These are phyloP conservation scores for Sabatieria punctata DNA, from an alignment of 2,888 invertebrate genomes.

Conservation along the genomic window DNA sequence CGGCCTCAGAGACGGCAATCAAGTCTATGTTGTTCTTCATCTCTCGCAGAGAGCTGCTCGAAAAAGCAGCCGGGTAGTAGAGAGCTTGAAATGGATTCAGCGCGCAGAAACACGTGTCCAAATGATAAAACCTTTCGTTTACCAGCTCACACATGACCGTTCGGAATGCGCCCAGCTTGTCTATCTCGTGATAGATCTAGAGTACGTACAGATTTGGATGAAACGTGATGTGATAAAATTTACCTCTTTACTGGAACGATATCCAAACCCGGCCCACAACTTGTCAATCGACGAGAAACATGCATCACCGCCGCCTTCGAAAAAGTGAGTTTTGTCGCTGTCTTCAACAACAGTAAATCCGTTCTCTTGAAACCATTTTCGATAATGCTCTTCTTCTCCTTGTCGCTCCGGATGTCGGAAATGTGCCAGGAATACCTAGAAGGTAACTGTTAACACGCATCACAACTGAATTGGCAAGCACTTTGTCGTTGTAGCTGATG, in stretches of 20 bases:
- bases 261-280: slow-evolving; percentile 28
- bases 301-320: slow-evolving; percentile 30
- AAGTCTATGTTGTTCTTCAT: slow-evolving; percentile 1
- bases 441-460: neutral
- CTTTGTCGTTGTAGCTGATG: slow-evolving; percentile 21
- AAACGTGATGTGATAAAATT: too few species aligned
- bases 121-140: slow-evolving; percentile 6
- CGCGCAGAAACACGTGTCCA: slow-evolving; percentile 8
- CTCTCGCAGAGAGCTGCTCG: neutral
- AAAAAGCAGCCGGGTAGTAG: slow-evolving; percentile 8
- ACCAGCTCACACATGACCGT: slow-evolving; percentile 8
- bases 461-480: slow-evolving; percentile 7
- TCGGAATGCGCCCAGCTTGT: slow-evolving; percentile 1
- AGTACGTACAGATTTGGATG: too few species aligned
- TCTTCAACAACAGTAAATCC: slow-evolving; percentile 21
- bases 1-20: slow-evolving; percentile 5
- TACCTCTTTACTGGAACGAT: slow-evolving; percentile 20
- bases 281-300: slow-evolving; percentile 23
- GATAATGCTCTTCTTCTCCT: slow-evolving; percentile 26
- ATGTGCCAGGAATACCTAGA: slow-evolving; percentile 19
- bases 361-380: slow-evolving; percentile 25
- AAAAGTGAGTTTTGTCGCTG: slow-evolving; percentile 12
- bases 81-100: slow-evolving; percentile 1
- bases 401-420: slow-evolving; percentile 26
- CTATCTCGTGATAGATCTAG: slow-evolving; percentile 4